Base-by-base conservation (phyloP, 2,888 invertebrate genomes). In the Chromoteleia sp. region DNA sequence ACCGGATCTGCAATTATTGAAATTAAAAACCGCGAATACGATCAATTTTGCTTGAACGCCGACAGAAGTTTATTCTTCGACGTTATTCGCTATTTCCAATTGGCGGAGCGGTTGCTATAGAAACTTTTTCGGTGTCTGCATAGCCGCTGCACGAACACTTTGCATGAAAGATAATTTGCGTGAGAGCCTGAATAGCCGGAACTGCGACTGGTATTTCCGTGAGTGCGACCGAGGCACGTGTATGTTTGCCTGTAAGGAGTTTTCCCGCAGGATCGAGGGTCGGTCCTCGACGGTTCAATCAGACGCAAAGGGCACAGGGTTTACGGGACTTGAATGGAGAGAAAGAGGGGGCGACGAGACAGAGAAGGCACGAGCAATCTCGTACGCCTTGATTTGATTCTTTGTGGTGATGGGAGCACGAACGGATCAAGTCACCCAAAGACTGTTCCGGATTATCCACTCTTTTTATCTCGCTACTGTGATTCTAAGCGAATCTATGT, bases 321-420 rank as follows among this genome's bases (percentile, higher is more conserved):
- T 86, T 83, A 85, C 82, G 83, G 65, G 84, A 70, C 79, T 84
- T 87, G 87, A 88, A 87, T 87, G 85, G 81, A 67, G 71, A 83
- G 78, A 83, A 81, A 81, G 84, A 79, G 84, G 74, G 81, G 80
- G 81, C 65, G 68, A 83, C 41, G 54, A 65, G 82, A 73, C 48
- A 79, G 83, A 70, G 77, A 82, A 54, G 70, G 76, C 36, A 58
- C 71, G 77, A 84, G 84, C 85, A 85, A 86, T 86, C 86, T 86
- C 83, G 83, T 81, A 73, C 82, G 75, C 82, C 77, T 85, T 86
- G 85, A 86, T 86, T 86, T 86, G 85, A 86, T 86, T 86, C 85
- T 86, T 85, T 86, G 89, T 89, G 88, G 87, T 84, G 87, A 88
- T 86, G 87, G 85, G 85, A 88, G 88, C 87, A 88, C 88, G 87